phyloP scores from a whole-genome alignment of 2,113 vertebrate species.

The Ptyas mucosa region DNA sequence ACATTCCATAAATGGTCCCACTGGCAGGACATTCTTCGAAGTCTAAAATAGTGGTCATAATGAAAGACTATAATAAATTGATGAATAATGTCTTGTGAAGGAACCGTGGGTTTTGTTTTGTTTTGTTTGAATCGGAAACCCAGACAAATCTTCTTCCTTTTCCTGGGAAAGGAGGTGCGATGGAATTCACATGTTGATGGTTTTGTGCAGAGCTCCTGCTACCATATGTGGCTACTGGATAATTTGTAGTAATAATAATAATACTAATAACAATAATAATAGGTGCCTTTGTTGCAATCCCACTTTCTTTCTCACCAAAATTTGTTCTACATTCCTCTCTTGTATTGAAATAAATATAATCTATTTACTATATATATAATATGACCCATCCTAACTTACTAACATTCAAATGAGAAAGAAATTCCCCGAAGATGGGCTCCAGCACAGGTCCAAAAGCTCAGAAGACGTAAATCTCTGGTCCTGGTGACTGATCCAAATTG shows the following conservation, averaged over 20 bases:
- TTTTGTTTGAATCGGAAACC: not conserved
- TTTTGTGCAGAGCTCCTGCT: too few relatives aligned
- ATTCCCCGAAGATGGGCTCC: fast-evolving
- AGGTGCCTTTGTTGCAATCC: not conserved
- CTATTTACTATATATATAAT: too few relatives aligned
- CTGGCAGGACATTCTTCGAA: not conserved
- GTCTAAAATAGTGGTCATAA: not conserved
- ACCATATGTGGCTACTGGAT: not conserved
- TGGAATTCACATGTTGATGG: too few relatives aligned
- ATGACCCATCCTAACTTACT: not conserved
- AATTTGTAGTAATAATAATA: not conserved
- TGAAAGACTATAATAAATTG: not conserved
- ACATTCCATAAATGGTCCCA: not conserved
- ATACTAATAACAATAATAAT: not conserved
- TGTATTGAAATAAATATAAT: too few relatives aligned
- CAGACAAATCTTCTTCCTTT: not conserved
- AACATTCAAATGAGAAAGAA: not conserved
- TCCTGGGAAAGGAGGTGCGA: too few relatives aligned
- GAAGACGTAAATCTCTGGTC: not conserved
- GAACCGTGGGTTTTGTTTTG: not conserved
- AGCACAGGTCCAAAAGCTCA: not conserved
- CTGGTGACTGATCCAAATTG: not conserved
- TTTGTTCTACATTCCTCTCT: too few relatives aligned
- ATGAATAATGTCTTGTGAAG: not conserved
- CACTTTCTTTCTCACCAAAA: not conserved